These are phyloP conservation scores for Podarcis muralis DNA, from an alignment of 2,113 vertebrate genomes.

Conservation along the genomic window DNA sequence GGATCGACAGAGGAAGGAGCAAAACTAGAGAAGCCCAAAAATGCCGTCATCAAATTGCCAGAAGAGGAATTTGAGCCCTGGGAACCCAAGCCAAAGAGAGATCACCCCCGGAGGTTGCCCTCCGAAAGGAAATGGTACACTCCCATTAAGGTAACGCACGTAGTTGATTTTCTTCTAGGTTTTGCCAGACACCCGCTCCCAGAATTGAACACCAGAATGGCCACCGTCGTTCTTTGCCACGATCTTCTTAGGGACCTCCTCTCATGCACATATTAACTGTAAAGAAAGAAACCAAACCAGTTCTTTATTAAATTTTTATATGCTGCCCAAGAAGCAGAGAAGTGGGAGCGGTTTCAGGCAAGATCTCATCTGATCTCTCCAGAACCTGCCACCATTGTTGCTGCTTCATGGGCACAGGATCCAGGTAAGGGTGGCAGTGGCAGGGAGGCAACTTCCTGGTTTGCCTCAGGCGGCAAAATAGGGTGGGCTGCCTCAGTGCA, in stretches of 20 bases:
- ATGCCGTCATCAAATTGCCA: slow-evolving; percentile 88
- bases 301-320: too few relatives aligned
- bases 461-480: too few relatives aligned
- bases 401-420: too few relatives aligned
- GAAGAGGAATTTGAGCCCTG: slow-evolving; percentile 89
- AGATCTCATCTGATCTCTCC: too few relatives aligned
- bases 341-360: too few relatives aligned
- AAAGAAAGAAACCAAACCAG: too few relatives aligned
- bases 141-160: slow-evolving; percentile 79
- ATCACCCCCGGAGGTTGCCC: slow-evolving; percentile 62
- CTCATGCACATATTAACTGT: background rate
- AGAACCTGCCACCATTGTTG: too few relatives aligned
- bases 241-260: background rate
- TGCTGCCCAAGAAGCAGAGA: too few relatives aligned
- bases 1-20: slow-evolving; percentile 91
- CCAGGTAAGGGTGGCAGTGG: too few relatives aligned
- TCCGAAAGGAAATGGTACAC: slow-evolving; percentile 87
- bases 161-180: background rate
- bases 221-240: background rate
- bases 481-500: too few relatives aligned
- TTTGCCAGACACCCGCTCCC: too few relatives aligned
- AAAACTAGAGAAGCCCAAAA: slow-evolving; percentile 90
- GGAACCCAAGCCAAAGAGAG: slow-evolving; percentile 82
- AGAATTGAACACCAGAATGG: background rate
- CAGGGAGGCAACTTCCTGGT: too few relatives aligned